Evolutionary conservation across 2,113 vertebrate genomes (phyloP), one percentile per base, ranked within the genome.

Genomic region (Rallus limicola): DNA sequence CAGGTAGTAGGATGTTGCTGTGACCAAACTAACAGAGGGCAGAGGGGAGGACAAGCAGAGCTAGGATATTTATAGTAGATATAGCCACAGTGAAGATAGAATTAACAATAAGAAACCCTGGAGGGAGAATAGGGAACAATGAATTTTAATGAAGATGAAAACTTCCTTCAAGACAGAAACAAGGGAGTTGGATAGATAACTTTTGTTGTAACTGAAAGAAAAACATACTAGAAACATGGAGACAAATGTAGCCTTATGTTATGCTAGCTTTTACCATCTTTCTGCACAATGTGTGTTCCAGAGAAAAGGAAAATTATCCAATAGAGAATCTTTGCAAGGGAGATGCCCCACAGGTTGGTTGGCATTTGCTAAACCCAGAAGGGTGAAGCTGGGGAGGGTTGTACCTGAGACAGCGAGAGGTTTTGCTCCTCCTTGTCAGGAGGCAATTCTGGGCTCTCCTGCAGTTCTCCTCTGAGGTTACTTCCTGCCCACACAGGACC

Each of bases 141-240:
- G 56, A 58, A 91, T 95, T 88, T 81, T 86, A 97, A 91, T 75
- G 72, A 90, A 83, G 64, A 90, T 44, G 20, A 84, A 93, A 86
- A 81, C 53, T 60, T 96, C 26, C 42, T 88, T 83, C 64, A 78
- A 63, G 81, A 58, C 36, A 76, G 52, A 87, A 76, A 44, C 59
- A 69, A 83, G 53, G 44, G 33, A 77, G 18, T 34, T 83, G 29
- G 34, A 56, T n/a, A 88, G 71, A 75, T 71, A 86, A 82, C n/a
- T 92, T 88, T 23, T 81, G 29, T 31, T 78, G 56, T 68, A 92
- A 81, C 18, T 64, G 53, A 38, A 71, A 8, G 12, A 86, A 83
- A 95, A 80, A 10, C 56, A 38, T 25, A 55, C 9, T 17, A 92
- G 60, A 83, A 82, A 55, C 44, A 80, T 5, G 21, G 16, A 92